Evolutionary conservation across 2,888 invertebrate species (phyloP), one percentile per base, ranked within the genome.

Genomic region (Philonicus albiceps): DNA sequence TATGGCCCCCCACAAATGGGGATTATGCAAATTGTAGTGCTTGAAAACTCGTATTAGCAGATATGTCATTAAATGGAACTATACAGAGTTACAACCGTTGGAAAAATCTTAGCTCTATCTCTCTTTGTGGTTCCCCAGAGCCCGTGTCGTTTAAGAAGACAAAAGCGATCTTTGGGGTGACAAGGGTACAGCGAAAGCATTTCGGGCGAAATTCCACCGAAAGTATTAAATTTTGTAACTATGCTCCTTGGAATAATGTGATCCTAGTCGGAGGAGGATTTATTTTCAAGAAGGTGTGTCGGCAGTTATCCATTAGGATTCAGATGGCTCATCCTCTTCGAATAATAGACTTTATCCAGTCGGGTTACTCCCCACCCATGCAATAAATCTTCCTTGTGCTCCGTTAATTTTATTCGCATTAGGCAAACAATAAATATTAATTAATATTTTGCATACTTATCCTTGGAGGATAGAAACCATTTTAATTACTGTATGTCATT

Each of bases 341-440:
- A 97, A 97, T 2, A 98, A 98, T 89, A 98, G 95, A 64, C 97
- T 95, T 90, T 97, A 98, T 16, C 97, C 97, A 49, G 97, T 95
- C 0, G 98, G 97, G 93, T 97, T 27, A 64, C 64, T 64, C 11
- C 64, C 27, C 27, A 19, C 7, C 53, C n/a, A 22, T 64, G 64
- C 64, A 27, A 64, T 64, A 64, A 64, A 64, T 64, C 64, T 64
- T n/a, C n/a, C 19, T 64, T 27, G 64, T 64, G 19, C 27, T 64
- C 64, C 64, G 27, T 64, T 64, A 19, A 64, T 64, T 64, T 64
- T 27, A 22, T 64, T 27, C 64, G 22, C 19, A 64, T 64, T 64
- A 64, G 27, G 22, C 3, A 64, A 64, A 64, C 64, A 64, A 22
- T 64, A 64, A 64, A 64, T 64, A 64, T 64, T 64, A 64, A 64